Conservation (phyloP, 2,113 vertebrate species). For the Alouatta palliata region DNA sequence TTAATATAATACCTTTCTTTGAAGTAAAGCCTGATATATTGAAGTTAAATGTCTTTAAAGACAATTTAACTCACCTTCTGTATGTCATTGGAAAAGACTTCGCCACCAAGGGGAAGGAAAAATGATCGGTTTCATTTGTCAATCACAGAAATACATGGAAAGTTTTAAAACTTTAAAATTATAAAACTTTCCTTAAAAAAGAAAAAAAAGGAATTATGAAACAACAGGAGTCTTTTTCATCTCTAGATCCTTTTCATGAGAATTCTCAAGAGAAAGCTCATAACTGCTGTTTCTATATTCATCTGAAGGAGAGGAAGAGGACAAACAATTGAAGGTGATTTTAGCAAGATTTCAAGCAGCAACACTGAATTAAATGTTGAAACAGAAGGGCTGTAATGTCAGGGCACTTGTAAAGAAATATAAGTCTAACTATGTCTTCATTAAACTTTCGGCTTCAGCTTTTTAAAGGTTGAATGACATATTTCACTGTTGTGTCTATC, state of each 20-base stretch:
- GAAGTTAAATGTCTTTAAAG: slow-evolving; percentile 56
- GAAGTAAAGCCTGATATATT: slow-evolving; percentile 12
- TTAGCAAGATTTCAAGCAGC: slow-evolving; percentile 77
- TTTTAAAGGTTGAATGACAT: slow-evolving; percentile 63
- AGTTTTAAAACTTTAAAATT: slow-evolving; percentile 74
- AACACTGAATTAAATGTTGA: slow-evolving; percentile 81
- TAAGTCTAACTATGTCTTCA: slow-evolving; percentile 69
- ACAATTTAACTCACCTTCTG: slow-evolving; percentile 58
- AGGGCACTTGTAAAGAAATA: slow-evolving; percentile 68
- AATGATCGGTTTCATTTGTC: slow-evolving; percentile 31
- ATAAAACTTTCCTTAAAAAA: slow-evolving; percentile 53
- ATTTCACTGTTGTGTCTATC: slow-evolving; percentile 55
- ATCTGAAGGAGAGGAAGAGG: slow-evolving; percentile 66
- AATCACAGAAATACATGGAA: slow-evolving; percentile 61
- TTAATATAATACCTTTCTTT: background rate
- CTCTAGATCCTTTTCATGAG: slow-evolving; percentile 70
- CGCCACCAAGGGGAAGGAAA: slow-evolving; percentile 3
- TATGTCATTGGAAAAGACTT: slow-evolving; percentile 53
- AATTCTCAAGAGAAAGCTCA: slow-evolving; percentile 77
- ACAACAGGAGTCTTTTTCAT: slow-evolving; percentile 74
- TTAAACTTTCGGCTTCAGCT: slow-evolving; percentile 73
- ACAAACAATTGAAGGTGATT: slow-evolving; percentile 81
- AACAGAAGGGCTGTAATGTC: slow-evolving; percentile 67
- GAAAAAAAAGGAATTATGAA: slow-evolving; percentile 59
- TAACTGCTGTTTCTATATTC: slow-evolving; percentile 68